Conservation (phyloP, 2,113 vertebrate genomes). For the Rhinolophus ferrumequinum region DNA sequence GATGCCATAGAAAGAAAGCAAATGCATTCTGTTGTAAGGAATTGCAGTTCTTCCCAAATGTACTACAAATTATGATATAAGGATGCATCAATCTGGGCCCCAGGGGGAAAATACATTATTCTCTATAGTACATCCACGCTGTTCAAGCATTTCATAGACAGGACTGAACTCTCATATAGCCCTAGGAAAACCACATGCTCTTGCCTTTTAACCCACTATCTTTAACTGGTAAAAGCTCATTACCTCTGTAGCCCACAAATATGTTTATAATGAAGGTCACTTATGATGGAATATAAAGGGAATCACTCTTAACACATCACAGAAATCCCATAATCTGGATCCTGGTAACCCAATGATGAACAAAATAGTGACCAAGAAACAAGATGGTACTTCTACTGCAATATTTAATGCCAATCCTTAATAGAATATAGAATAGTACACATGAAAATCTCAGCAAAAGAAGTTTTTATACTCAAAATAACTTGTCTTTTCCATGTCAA, state of each 20-base stretch:
- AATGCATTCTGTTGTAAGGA: neutral
- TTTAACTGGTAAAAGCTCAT: conserved; percentile 30
- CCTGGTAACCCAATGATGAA: neutral
- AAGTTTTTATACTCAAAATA: conserved; percentile 17
- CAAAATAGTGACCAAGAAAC: conserved; percentile 5
- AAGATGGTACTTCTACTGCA: neutral
- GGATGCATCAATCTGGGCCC: neutral
- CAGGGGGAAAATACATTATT: neutral
- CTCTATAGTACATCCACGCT: neutral
- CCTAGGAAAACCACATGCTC: neutral
- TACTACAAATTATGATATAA: neutral
- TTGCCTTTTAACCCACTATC: neutral
- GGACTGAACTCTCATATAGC: neutral
- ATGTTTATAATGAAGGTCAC: neutral
- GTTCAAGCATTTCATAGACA: neutral
- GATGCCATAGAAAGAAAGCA: conserved; percentile 6
- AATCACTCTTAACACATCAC: neutral
- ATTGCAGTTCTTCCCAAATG: conserved; percentile 31
- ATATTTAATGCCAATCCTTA: neutral
- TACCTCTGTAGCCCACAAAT: neutral
- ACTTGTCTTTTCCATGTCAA: neutral
- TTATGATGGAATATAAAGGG: neutral
- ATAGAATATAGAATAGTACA: neutral
- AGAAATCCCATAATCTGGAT: neutral
- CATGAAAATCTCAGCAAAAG: neutral